Base-by-base conservation (phyloP, 1,140 invertebrate genomes). In the Saxidomus purpurata region DNA sequence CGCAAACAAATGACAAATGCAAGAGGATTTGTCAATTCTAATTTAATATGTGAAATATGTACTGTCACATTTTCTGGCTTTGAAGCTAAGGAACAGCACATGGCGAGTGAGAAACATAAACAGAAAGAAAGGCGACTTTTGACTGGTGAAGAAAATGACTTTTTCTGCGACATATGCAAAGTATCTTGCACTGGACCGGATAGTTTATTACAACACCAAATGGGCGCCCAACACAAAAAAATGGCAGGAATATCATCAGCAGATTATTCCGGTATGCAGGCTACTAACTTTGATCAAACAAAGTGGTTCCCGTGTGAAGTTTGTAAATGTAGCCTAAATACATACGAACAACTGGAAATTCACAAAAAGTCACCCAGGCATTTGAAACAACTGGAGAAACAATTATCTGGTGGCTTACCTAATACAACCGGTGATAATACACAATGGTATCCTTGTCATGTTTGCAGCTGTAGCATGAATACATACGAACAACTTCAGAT, bases 321-420 rank as follows among this genome's bases (percentile, higher is more conserved):
- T 34, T 94, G 94, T 81, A 86, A 91, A 28, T 91, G 90, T 47
- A 77, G 49, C 13, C 38, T 94, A 8, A 94, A 94, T 84, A 93
- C 92, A 6, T 22, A 17, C 1, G 91, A 94, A 81, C 94, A 94
- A 61, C 80, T 93, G 17, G 47, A 69, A 38, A 81, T 89, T 15
- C 94, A 94, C 85, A 77, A 90, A 36, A 67, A 85, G n/a, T 92
- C 91, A 82, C 90, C 91, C 1, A 92, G 85, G n/a, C 94, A 94
- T 80, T 81, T 79, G 25, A 52, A 79, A 79, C 76, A 79, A 19
- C 49, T 52, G 8, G 47, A 79, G 55, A 79, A 79, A 13, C 31
- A 36, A 8, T n/a, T n/a, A n/a, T n/a, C n/a, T n/a, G n/a, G n/a
- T n/a, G n/a, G n/a, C n/a, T n/a, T n/a, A n/a, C n/a, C n/a, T n/a